Base-by-base conservation (phyloP, 2,888 invertebrate genomes). In the Sussaba pulchella region DNA sequence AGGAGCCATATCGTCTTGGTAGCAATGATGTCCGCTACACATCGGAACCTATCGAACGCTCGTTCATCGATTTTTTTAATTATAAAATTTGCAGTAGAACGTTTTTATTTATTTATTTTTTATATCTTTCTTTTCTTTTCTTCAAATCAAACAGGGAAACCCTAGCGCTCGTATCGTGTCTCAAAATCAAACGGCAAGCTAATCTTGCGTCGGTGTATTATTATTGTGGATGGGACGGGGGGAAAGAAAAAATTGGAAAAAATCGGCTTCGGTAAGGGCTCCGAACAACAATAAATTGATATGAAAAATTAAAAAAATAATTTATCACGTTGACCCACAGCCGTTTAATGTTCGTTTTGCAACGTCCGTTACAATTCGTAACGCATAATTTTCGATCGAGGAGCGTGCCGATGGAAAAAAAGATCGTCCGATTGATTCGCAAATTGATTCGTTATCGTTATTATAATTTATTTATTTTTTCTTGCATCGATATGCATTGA, bases 51-150 rank as follows among this genome's bases (percentile, higher is more conserved):
- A 52, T 78, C 87, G 83, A 85, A 81, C 86, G 84, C 87, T 89
- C 86, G 87, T 84, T 82, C 86, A 84, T 73, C 82, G 39, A 74
- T 73, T 87, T 81, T 82, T 82, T 82, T 83, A 85, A 82, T 83
- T 84, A 85, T 81, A 89, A 88, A 57, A 92, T 92, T 92, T 92
- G 92, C 92, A 92, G 92, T 92, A 92, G 92, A 92, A 92, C 91
- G 87, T 91, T 89, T 87, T 71, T 82, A 67, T 63, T 31, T 31
- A 31, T 31, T 31, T 31, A 5, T 2, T 31, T 31, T 31, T 31
- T 77, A 59, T 74, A 45, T 77, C 61, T 41, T 63, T 39, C 66
- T 63, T 57, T 52, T 61, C 63, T 50, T 72, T 77, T 64, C 59
- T 47, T 74, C 50, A 83, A 64, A 57, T 85, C 80, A 64, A 83